Conservation (phyloP, 2,797 vertebrate genomes). For the Periparus ater region DNA sequence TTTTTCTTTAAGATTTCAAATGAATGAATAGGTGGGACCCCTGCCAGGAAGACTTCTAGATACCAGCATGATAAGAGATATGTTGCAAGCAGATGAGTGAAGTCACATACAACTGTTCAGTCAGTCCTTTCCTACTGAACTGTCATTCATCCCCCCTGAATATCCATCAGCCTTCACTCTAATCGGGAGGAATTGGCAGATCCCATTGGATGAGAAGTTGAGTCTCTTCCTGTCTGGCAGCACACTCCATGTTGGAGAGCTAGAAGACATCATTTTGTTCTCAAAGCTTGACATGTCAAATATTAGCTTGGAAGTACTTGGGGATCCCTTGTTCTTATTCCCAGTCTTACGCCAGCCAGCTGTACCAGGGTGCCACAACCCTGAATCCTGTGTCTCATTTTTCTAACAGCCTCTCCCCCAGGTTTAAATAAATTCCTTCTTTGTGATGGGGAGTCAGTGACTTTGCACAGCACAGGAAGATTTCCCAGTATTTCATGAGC, state of each 20-base stretch:
- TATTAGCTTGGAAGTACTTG: not conserved
- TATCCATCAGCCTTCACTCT: not conserved
- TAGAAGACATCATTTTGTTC: not conserved
- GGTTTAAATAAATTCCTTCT: not conserved
- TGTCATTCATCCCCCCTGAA: conserved; percentile 28
- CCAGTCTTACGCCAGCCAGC: not conserved
- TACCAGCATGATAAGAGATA: not conserved
- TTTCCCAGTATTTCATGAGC: not conserved
- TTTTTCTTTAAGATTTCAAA: not conserved
- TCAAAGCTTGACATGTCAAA: not conserved
- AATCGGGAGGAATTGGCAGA: not conserved
- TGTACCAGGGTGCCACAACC: not conserved
- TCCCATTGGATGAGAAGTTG: not conserved
- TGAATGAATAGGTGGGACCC: not conserved
- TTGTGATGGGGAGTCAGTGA: not conserved
- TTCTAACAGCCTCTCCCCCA: not conserved
- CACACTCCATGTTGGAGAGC: not conserved
- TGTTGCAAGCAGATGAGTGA: conserved; percentile 7
- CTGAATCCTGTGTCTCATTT: not conserved
- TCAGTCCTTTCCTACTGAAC: conserved; percentile 9
- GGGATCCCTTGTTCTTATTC: not conserved
- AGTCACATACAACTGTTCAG: conserved; percentile 40
- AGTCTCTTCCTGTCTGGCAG: conserved; percentile 29
- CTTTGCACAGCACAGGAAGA: not conserved
- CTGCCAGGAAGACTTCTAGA: conserved; percentile 12